Base-by-base conservation (phyloP, 2,797 vertebrate genomes). In the Tarsius wallacei region DNA sequence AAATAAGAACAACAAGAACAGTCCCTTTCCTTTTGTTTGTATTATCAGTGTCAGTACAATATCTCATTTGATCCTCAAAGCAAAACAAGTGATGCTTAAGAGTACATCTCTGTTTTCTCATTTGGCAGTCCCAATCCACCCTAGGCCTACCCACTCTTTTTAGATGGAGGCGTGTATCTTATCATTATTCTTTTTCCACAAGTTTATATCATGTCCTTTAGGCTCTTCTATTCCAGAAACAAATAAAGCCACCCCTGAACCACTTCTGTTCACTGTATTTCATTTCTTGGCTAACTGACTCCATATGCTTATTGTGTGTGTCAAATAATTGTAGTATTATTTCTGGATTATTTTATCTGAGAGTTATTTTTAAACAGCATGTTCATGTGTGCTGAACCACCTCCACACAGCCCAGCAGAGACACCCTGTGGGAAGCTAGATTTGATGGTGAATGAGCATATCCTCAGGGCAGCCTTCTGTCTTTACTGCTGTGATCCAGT, bases 301-400 rank as follows among this genome's bases (percentile, higher is more conserved):
- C 96, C 94, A 51, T 97, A 51, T 98, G 97, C 96, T 98, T 98
- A 98, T 98, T 98, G 74, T 97, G 96, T 0, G 0, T 98, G 96
- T 98, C 97, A 97, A 96, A 97, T 42, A 96, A 97, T 97, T 98
- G 83, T 97, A 61, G 42, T 42, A 61, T 98, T 97, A 95, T 98
- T 98, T 97, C 90, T 96, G 94, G 95, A 94, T 98, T 98, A 95
- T 95, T 98, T 98, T 96, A 97, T 98, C 95, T 96, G 89, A 98
- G 97, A 42, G 71, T 97, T 98, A 92, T 97, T 98, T 98, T 97
- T 96, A 94, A 93, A 59, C 5, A 17, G 90, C 95, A 92, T 87
- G 73, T 93, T 97, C 83, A 83, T 84, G 85, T 90, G 96, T 85
- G 70, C 36, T 83, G 86, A 97, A n/a, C 36, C 95, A 86, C 86